Conservation (phyloP, 1,140 invertebrate species). For the Drosophila arawakana region DNA sequence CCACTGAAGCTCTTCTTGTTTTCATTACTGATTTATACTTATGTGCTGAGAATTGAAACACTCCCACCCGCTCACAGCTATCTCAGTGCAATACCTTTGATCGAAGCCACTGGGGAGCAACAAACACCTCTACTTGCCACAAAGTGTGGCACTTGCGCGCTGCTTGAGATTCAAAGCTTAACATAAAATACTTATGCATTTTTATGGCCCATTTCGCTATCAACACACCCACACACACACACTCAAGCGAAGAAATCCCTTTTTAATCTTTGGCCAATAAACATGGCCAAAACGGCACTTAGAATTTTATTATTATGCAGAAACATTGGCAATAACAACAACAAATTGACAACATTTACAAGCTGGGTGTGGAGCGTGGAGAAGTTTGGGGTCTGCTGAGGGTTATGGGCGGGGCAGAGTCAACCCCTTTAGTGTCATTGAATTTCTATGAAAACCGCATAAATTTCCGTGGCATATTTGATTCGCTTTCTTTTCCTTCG, state of each 20-base stretch:
- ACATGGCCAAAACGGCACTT: slow-evolving; percentile 73
- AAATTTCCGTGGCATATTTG: slow-evolving; percentile 65
- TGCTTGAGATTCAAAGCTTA: slow-evolving; percentile 1
- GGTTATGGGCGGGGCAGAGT: not conserved
- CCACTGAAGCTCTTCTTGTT: too few relatives aligned
- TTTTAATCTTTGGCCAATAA: slow-evolving; percentile 77
- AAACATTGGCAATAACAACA: slow-evolving; percentile 51
- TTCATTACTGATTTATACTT: too few relatives aligned
- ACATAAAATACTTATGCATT: slow-evolving; percentile 50
- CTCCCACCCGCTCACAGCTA: too few relatives aligned
- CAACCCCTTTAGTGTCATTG: slow-evolving; percentile 69
- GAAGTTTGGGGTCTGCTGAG: not conserved
- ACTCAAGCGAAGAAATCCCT: slow-evolving; percentile 51
- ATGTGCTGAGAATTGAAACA: too few relatives aligned
- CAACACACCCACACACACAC: slow-evolving; percentile 23
- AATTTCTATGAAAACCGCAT: slow-evolving; percentile 81
- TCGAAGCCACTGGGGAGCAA: not conserved
- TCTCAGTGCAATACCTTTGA: not conserved
- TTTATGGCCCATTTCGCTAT: slow-evolving; percentile 67
- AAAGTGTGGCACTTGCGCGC: slow-evolving; percentile 4
- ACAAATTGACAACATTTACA: slow-evolving; percentile 78
- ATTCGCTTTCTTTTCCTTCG: slow-evolving; percentile 12
- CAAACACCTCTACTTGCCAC: not conserved
- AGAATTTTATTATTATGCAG: slow-evolving; percentile 75
- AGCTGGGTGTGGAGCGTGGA: slow-evolving; percentile 1